Evolutionary conservation across 2,888 invertebrate genomes (phyloP).

Genomic region (Drosophila picticornis): DNA sequence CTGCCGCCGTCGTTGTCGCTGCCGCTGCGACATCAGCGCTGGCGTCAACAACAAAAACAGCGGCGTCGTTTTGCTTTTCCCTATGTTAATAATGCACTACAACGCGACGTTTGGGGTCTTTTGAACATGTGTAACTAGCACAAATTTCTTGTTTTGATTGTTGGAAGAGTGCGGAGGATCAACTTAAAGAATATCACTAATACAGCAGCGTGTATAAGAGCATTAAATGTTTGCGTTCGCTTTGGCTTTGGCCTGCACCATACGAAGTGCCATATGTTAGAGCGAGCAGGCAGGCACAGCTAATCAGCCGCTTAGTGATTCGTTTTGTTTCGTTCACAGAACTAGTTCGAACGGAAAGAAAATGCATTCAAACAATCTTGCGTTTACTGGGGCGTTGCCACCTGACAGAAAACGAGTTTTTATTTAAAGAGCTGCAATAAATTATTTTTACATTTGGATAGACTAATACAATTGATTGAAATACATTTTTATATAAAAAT

Average conservation of each 20-base stretch:
- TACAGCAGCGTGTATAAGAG: constrained; percentile 42
- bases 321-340: constrained; percentile 40
- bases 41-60: constrained; percentile 61
- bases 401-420: constrained; percentile 23
- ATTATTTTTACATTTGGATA: background rate
- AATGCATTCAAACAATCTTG: constrained; percentile 56
- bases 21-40: constrained; percentile 55
- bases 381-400: constrained; percentile 43
- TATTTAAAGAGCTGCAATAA: background rate
- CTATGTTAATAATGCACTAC: constrained; percentile 58
- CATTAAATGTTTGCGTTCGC: constrained; percentile 23
- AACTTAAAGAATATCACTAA: constrained; percentile 33
- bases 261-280: constrained; percentile 28
- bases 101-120: constrained; percentile 51
- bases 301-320: constrained; percentile 54
- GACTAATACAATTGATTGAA: background rate
- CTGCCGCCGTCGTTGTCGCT: constrained; percentile 33
- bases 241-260: constrained; percentile 26
- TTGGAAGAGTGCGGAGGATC: constrained; percentile 39
- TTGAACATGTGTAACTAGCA: constrained; percentile 57
- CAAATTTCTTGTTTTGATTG: constrained; percentile 47
- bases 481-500: background rate
- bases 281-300: constrained; percentile 36
- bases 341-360: constrained; percentile 42
- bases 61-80: constrained; percentile 55